A percentile compares a stretch with the other conserved stretches of the same genome.
These are phyloP conservation scores for Mercenaria mercenaria DNA, from an alignment of 1,140 invertebrate genomes.

Conservation along the genomic window DNA sequence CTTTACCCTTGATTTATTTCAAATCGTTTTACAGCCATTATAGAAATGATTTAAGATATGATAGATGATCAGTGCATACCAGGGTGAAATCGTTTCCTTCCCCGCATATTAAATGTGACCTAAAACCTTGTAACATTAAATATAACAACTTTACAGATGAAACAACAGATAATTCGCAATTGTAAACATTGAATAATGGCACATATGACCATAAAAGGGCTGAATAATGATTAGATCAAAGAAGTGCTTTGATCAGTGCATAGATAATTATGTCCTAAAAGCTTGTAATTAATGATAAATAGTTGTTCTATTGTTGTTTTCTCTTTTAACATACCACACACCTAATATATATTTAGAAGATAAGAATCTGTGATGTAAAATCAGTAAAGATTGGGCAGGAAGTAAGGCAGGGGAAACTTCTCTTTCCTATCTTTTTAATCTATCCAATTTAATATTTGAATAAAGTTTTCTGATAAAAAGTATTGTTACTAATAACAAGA, in stretches of 20 bases:
- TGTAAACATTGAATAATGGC: slow-evolving; percentile 23
- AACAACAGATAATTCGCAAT: not conserved
- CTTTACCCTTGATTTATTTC: slow-evolving; percentile 23
- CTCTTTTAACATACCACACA: not conserved
- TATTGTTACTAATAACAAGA: too few species aligned
- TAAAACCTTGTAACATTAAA: slow-evolving; percentile 7
- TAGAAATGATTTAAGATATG: not conserved
- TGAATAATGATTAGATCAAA: slow-evolving; percentile 31
- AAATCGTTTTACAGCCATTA: not conserved
- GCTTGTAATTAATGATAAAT: slow-evolving; percentile 16
- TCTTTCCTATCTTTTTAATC: not conserved
- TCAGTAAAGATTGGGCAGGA: slow-evolving; percentile 12
- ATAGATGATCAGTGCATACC: not conserved
- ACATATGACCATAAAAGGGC: slow-evolving; percentile 10
- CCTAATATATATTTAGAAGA: not conserved
- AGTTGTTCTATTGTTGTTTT: not conserved
- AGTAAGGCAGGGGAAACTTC: not conserved
- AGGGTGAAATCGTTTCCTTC: slow-evolving; percentile 3
- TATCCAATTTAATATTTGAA: too few species aligned
- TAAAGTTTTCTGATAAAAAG: too few species aligned
- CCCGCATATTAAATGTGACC: not conserved
- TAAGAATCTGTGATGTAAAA: slow-evolving; percentile 17
- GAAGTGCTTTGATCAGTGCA: not conserved
- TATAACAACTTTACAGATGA: slow-evolving; percentile 3
- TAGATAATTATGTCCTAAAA: slow-evolving; percentile 17